phyloP scores from a whole-genome alignment of 2,113 vertebrate genomes.

The Pogonocichla stellata region DNA sequence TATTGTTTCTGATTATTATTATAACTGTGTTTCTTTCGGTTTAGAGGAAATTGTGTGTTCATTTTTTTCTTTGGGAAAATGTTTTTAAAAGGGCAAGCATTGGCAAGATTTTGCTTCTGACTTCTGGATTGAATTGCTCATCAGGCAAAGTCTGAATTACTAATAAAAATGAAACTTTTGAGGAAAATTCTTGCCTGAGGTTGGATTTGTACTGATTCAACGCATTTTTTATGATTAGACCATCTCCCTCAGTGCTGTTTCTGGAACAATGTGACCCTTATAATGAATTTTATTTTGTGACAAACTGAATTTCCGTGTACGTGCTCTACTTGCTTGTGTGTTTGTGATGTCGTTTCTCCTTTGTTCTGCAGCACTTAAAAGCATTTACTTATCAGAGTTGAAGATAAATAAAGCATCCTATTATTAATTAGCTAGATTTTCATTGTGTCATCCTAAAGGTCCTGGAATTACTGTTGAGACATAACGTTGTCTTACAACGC shows the following conservation, averaged over 20 bases:
- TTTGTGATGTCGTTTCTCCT: background rate
- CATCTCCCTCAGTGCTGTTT: background rate
- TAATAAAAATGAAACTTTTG: background rate
- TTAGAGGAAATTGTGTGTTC: background rate
- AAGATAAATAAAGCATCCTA: conserved; percentile 40
- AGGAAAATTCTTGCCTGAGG: background rate
- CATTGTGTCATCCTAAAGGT: background rate
- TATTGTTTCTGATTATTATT: background rate
- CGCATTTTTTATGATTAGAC: background rate
- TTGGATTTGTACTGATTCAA: background rate
- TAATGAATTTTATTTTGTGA: background rate
- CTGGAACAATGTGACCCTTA: background rate
- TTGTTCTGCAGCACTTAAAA: background rate
- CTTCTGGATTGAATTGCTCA: background rate
- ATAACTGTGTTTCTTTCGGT: background rate
- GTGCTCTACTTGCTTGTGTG: background rate
- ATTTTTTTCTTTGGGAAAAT: background rate
- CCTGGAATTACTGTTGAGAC: background rate
- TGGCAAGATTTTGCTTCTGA: background rate
- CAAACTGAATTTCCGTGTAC: background rate
- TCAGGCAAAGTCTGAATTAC: background rate
- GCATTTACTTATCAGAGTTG: background rate
- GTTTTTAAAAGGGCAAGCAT: background rate
- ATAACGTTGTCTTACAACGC: background rate
- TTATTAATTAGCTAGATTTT: background rate